Base-by-base conservation (phyloP, 2,888 invertebrate species). In the Falcaria lacertinaria region DNA sequence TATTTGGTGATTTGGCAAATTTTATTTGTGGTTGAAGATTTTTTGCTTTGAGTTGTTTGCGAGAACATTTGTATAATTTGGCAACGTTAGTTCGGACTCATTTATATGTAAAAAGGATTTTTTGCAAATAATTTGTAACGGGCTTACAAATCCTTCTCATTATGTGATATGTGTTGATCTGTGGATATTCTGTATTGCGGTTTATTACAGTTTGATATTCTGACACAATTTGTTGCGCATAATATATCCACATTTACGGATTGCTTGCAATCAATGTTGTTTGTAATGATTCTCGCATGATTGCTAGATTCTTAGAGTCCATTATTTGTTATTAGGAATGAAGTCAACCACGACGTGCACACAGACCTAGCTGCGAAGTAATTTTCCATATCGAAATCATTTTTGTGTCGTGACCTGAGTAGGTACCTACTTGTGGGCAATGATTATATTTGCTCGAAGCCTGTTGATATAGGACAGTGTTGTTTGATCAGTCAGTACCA, bases 391-490 rank as follows among this genome's bases (percentile, higher is more conserved):
- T 62, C 45, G 48, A 58, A 61, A 65, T 60, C 52, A 60, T 57
- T 57, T 60, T 64, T 47, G 52, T 47, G 52, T 68, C 61, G 67
- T 71, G 64, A 70, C 60, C 40, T 47, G 43, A 44, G 39, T 34
- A 41, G 43, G 39, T 34, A 41, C 43, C 42, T 34, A 42, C 38
- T 52, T 15, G 33, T 38, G 44, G 60, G 48, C 50, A 48, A 48
- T 59, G 50, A 51, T 55, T 50, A 43, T 55, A 49, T 57, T 53
- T 47, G 53, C 45, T 32, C 46, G 15, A 5, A 14, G 17, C 19
- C 32, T 79, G 57, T 82, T 80, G 71, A 72, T 68, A 68, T 66
- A 80, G 82, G 82, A 71, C 66, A 55, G 59, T 54, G 52, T 64
- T 62, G 48, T 60, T 74, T 69, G 61, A 55, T 63, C 53, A 65